Base-by-base conservation (phyloP, 92 coral and sea anemone genomes). In the Phenganax subtilis region DNA sequence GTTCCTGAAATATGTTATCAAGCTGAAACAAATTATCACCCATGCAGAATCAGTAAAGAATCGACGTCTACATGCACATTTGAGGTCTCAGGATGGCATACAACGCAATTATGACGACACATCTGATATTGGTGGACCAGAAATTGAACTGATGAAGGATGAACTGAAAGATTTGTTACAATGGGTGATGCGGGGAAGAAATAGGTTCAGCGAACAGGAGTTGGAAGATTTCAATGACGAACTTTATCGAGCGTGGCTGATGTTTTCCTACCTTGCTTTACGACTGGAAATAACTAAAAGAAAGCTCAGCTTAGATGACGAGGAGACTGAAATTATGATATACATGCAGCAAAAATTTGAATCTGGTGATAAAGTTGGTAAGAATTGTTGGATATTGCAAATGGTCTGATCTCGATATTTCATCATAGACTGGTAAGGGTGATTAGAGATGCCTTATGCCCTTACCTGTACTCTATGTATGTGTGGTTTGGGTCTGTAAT, bases 161-260 rank as follows among this genome's bases (percentile, higher is more conserved):
- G 77, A 75, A 62, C 80, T 84, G 10, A 56, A 80, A 17, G 54
- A 75, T 12, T 83, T 90, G 12, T 81, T 76, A 9, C 17, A 30
- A 14, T 80, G 87, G 65, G 86, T 90, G 25, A 89, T 90, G 97
- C 53, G 59, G 86, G 29, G n/a, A 12, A 81, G 92, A 12, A 15
- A 11, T 25, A 85, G 96, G 58, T 89, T 89, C 81, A 93, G 93
- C 59, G 91, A 91, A 2, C 97, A 93, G 25, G 89, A 91, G 27
- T 79, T 89, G 78, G 96, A 91, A 57, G 97, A 93, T 66, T 87
- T 93, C 63, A 85, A 69, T 30, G 92, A 88, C 8, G 97, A 91
- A 57, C 75, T 93, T 44, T 71, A 77, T 68, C 82, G 97, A 20
- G 68, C 86, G 7, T 82, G 75, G 83, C 85, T 93, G 56, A 31